Base-by-base conservation (phyloP, 1,140 invertebrate genomes). In the Cydia splendana region DNA sequence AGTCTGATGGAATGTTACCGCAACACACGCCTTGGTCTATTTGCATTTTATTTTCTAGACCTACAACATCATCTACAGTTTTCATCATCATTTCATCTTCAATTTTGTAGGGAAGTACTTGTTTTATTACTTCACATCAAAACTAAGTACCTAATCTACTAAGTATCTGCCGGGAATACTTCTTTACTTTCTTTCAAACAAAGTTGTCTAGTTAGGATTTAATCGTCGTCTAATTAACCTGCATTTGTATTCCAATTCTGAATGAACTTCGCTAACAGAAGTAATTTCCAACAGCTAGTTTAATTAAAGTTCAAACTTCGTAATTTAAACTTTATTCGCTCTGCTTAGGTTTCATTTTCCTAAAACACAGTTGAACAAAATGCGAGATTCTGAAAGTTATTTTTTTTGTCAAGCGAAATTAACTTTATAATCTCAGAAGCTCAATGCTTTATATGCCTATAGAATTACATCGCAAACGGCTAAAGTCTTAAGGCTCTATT, bases 211-310 rank as follows among this genome's bases (percentile, higher is more conserved):
- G 51, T 53, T 18, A 18, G 6, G 1, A 53, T 18, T 18, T n/a
- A n/a, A 53, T 53, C 15, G 15, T 53, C 13, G 48, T 53, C 15
- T 53, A 53, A 53, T 53, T 53, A 53, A 18, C 51, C 51, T n/a
- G 28, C 65, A 69, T 69, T 34, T 69, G 24, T 30, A 34, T 38
- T 20, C 65, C 9, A 34, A 38, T 69, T 34, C 65, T 69, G 28
- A 34, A 69, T 69, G 65, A 53, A 53, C 51, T 18, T 18, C 15
- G 51, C n/a, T 53, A 7, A n/a, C 51, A 18, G 51, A 13, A 1
- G 13, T 48, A 13, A 48, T 48, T 48, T 48, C 45, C 45, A 15
- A 48, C n/a, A 53, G 4, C 15, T 18, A 53, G 4, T 18, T 53
- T n/a, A 18, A 18, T 53, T 13, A 53, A 53, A 18, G 3, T 2